Base-by-base conservation (phyloP, 1,140 invertebrate genomes). In the Drosophila ohnishii region DNA sequence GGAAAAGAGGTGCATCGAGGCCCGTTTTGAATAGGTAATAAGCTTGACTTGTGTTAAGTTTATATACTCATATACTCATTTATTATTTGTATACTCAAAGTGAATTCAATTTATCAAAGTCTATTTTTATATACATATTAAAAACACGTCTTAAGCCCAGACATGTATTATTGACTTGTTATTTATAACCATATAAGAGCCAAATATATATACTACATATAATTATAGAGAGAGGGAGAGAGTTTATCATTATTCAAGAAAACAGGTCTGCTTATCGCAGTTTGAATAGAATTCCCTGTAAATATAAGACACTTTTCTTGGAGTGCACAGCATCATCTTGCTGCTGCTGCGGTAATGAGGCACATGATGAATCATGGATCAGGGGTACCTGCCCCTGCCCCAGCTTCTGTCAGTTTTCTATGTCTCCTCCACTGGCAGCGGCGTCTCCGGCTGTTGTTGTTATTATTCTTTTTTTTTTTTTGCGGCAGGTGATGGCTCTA, bases 341-440 rank as follows among this genome's bases (percentile, higher is more conserved):
- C 32, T 40, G 65, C 66, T 40, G 65, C 65, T 16, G 42, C 35
- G 71, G 60, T 77, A 77, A 77, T 77, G 75, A 77, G 75, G 64
- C 74, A 57, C 74, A 77, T 77, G 74, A 77, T 77, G 75, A 77
- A 76, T 76, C 74, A 76, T 77, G 51, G 32, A 22, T 19, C 9
- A 11, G 14, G 32, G 9, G 25, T 77, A 77, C 75, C 75, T 77
- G 74, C 37, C 51, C 6, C 57, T 22, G 35, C 34, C 35, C 5
- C 34, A 11, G 25, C 48, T 34, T 25, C 47, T 19, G 1, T n/a
- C 4, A 30, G n/a, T 40, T 42, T 58, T 63, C 35, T 14, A 63
- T 19, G 37, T 42, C 19, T 57, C 13, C 34, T 34, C 13, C 22
- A 5, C 44, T 22, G 11, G 42, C 57, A 9, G 42, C 63, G 37